These are phyloP conservation scores for Phasia obesa DNA, from an alignment of 2,888 invertebrate species.

Conservation along the genomic window DNA sequence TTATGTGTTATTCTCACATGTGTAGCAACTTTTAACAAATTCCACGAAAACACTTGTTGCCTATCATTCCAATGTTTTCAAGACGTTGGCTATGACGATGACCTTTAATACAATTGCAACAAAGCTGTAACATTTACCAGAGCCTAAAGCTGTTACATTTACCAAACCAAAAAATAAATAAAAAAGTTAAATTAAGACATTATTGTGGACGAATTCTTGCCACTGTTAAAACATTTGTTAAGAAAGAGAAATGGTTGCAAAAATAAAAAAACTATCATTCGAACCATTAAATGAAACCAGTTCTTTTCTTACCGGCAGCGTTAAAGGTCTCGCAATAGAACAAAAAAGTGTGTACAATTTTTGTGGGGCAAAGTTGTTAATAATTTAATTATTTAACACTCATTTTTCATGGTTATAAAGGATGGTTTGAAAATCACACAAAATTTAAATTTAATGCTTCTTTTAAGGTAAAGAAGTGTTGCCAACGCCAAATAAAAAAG, in stretches of 20 bases:
- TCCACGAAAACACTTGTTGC: constrained; percentile 11
- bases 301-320: constrained; percentile 29
- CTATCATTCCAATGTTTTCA: not conserved
- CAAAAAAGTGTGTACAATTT: not conserved
- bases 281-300: constrained; percentile 28
- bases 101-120: constrained; percentile 11
- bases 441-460: not conserved
- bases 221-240: not conserved
- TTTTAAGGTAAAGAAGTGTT: no score
- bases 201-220: not conserved
- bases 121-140: no score
- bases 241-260: not conserved
- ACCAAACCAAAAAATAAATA: constrained; percentile 18
- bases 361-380: constrained; percentile 41
- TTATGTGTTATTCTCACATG: no score
- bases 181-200: not conserved
- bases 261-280: constrained; percentile 13
- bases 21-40: not conserved
- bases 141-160: constrained; percentile 12
- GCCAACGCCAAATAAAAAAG: no score
- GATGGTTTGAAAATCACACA: no score
- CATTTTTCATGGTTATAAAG: constrained; percentile 6
- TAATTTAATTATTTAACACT: constrained; percentile 37
- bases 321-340: constrained; percentile 18
- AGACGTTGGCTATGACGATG: not conserved